phyloP scores from a whole-genome alignment of 1,140 invertebrate species.

The Pogonus chalceus region DNA sequence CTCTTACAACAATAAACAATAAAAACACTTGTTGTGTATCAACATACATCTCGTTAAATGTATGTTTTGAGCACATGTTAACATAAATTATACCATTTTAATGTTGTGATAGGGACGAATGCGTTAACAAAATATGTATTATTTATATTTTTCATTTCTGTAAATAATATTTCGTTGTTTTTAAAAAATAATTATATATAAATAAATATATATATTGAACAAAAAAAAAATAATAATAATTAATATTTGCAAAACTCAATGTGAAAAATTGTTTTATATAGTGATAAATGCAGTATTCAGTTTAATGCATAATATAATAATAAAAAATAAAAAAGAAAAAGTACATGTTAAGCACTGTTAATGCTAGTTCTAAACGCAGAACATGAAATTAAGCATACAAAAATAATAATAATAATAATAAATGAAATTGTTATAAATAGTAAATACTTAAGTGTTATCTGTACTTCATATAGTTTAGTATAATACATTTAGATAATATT shows the following conservation, averaged over 20 bases:
- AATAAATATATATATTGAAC: neutral
- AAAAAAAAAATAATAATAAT: slow-evolving; percentile 12
- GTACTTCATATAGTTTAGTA: slow-evolving; percentile 35
- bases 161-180: slow-evolving; percentile 26
- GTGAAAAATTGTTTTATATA: slow-evolving; percentile 25
- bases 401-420: slow-evolving; percentile 24
- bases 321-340: slow-evolving; percentile 12
- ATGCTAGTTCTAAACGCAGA: slow-evolving; percentile 27
- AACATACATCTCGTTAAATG: neutral
- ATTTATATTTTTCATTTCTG: slow-evolving; percentile 17
- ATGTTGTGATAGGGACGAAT: slow-evolving; percentile 18
- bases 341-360: slow-evolving; percentile 29
- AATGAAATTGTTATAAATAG: slow-evolving; percentile 32
- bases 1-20: neutral
- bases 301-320: neutral
- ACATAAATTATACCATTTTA: slow-evolving; percentile 4
- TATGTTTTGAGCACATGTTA: slow-evolving; percentile 1
- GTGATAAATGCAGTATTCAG: slow-evolving; percentile 16
- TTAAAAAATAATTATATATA: slow-evolving; percentile 13
- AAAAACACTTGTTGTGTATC: slow-evolving; percentile 3
- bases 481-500: slow-evolving; percentile 20
- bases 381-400: slow-evolving; percentile 17
- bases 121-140: slow-evolving; percentile 14
- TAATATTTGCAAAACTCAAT: slow-evolving; percentile 20
- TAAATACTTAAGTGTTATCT: slow-evolving; percentile 34